Base-by-base conservation (phyloP, 2,888 invertebrate species). In the Caenorhabditis wallacei region DNA sequence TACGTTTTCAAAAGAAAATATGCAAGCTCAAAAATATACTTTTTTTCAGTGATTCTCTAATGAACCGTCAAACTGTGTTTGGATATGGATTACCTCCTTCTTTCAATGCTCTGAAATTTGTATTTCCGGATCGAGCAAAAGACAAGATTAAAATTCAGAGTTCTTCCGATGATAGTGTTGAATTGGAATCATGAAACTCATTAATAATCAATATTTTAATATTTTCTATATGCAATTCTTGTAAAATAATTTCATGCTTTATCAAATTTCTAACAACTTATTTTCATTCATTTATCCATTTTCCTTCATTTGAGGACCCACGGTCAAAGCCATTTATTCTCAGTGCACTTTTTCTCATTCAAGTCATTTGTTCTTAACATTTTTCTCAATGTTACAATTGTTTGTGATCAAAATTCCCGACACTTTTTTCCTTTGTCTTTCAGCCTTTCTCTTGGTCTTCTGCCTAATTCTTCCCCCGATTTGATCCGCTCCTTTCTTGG, bases 211-310 rank as follows among this genome's bases (percentile, higher is more conserved):
- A 37, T 18, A 10, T 4, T 11, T 35, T 3, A 16, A 20, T 26
- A 43, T 46, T 63, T 51, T 13, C 22, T 66, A 35, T 35, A 54
- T 40, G 16, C 18, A 16, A n/a, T 69, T 57, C 64, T 37, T 66
- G 74, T 74, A 74, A n/a, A 26, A 64, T 74, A 56, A 56, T 74
- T 74, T 74, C 74, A 74, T 74, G 56, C 22, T 22, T 64, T 35
- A 64, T 51, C 51, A 64, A 1, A 48, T 30, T 30, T 64, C 48
- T 48, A 64, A 64, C 30, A 18, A 35, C 13, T 18, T 64, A 3
- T 66, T 35, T 35, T 11, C 51, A 20, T 46, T 26, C 51, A 48
- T 64, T 35, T 48, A 53, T 2, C 13, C 22, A 35, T 26, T 64
- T 63, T 63, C 26, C 40, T 11, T 7, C 56, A 2, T 46, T 16